Percentiles rank a stretch among this genome's conserved stretches.
These are phyloP conservation scores for Malurus melanocephalus DNA, from an alignment of 2,113 vertebrate species.

Conservation along the genomic window DNA sequence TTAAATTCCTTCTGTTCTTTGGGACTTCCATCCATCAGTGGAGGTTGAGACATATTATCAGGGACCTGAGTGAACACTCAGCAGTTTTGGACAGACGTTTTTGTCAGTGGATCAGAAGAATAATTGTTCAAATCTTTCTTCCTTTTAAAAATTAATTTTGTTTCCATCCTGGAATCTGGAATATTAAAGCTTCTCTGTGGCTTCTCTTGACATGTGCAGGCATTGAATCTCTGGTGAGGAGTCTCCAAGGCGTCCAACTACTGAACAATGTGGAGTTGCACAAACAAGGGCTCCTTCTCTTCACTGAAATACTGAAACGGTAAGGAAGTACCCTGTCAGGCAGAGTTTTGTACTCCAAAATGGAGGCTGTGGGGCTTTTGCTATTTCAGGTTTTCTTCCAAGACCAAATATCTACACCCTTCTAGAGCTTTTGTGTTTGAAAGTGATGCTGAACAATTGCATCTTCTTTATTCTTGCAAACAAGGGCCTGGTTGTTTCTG, in stretches of 20 bases:
- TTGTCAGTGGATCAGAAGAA: neutral
- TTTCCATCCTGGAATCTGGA: neutral
- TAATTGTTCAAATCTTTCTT: neutral
- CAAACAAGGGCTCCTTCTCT: conserved; percentile 87
- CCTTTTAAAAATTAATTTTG: neutral
- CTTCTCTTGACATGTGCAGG: conserved; percentile 64
- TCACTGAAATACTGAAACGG: conserved; percentile 87
- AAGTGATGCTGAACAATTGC: neutral
- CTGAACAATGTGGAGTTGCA: conserved; percentile 83
- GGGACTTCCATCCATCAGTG: neutral
- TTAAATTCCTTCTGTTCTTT: neutral
- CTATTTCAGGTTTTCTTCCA: neutral
- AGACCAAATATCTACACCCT: neutral
- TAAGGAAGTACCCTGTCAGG: conserved; percentile 44
- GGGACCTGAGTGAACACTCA: neutral
- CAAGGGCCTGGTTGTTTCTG: neutral
- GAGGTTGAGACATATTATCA: neutral
- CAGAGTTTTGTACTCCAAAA: neutral
- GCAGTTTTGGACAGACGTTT: neutral
- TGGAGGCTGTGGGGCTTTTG: neutral
- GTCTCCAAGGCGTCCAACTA: conserved; percentile 78
- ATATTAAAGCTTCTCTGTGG: neutral
- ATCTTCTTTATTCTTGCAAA: neutral
- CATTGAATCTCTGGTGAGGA: conserved; percentile 88
- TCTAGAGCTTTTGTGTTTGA: neutral